These are phyloP conservation scores for Ovis canadensis DNA, from an alignment of 2,113 vertebrate genomes.

Conservation along the genomic window DNA sequence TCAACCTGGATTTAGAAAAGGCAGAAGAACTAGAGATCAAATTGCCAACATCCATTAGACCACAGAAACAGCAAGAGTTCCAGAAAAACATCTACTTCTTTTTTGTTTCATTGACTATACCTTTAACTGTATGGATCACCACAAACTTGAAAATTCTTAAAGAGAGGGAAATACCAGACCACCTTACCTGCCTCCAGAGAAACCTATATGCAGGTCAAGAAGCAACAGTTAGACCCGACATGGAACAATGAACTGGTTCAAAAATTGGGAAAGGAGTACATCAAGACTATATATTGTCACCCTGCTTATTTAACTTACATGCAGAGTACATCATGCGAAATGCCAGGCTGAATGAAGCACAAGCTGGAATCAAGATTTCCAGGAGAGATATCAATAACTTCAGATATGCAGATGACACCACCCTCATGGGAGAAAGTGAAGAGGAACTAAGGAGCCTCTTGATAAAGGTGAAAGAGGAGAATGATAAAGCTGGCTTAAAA, in stretches of 20 bases:
- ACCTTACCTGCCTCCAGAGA: neutral
- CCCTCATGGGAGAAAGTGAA: neutral
- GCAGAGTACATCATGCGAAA: neutral
- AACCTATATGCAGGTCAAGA: neutral
- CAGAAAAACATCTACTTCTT: neutral
- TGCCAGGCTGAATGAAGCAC: neutral
- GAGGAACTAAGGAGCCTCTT: neutral
- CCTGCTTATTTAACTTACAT: neutral
- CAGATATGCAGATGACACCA: neutral
- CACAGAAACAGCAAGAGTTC: neutral
- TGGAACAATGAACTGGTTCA: neutral
- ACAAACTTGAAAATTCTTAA: neutral
- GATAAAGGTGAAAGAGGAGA: neutral
- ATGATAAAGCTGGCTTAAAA: neutral
- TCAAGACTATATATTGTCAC: neutral
- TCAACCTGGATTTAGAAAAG: neutral
- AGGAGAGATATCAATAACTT: neutral
- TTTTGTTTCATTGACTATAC: neutral
- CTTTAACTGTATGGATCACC: neutral
- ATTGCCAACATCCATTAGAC: neutral
- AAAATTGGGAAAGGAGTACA: neutral
- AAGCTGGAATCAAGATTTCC: neutral
- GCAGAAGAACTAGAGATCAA: neutral
- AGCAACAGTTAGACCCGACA: neutral
- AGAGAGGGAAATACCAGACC: neutral